Base-by-base conservation (phyloP, 2,113 vertebrate species). In the Henicopernis longicauda region DNA sequence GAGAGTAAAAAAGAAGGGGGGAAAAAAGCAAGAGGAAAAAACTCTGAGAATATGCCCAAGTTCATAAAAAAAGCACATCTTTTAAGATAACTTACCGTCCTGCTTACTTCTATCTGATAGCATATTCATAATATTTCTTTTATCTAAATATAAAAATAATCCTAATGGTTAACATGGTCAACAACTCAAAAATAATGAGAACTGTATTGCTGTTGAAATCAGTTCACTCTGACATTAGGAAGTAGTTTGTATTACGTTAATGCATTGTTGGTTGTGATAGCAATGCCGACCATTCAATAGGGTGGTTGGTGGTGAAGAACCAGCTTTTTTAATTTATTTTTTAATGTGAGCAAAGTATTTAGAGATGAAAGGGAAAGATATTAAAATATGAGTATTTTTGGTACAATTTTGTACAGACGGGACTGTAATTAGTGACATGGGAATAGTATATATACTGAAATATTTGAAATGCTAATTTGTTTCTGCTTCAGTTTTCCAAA, bases 401-500 rank as follows among this genome's bases (percentile, higher is more conserved):
- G 18, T 88, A 73, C 32, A 38, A 31, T 72, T 95, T 96, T 76
- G 36, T 95, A 94, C 83, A 91, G 93, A 91, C 91, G 84, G 84
- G 50, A 61, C 38, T 80, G n/a, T 96, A 95, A 93, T 92, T 93
- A 90, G 61, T 91, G 58, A 87, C 84, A 82, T 85, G 95, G 93
- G 95, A 95, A 90, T 96, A 91, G 70, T 80, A 32, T 49, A 57
- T 90, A 77, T 72, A 82, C 65, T 57, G 81, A 90, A 93, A 94
- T 95, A 96, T 94, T 95, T 96, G 95, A 96, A 96, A 91, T 96
- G 90, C 82, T 95, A 94, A 96, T 96, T 87, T 8, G 54, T 82
- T 95, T 95, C 92, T 95, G 49, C 44, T 95, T 95, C 86, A 76
- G 82, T 95, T 95, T 97, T 95, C 52, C 78, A 87, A 82, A 87